Evolutionary conservation across 2,797 vertebrate species (phyloP).

Genomic region (Syncerus caffer): DNA sequence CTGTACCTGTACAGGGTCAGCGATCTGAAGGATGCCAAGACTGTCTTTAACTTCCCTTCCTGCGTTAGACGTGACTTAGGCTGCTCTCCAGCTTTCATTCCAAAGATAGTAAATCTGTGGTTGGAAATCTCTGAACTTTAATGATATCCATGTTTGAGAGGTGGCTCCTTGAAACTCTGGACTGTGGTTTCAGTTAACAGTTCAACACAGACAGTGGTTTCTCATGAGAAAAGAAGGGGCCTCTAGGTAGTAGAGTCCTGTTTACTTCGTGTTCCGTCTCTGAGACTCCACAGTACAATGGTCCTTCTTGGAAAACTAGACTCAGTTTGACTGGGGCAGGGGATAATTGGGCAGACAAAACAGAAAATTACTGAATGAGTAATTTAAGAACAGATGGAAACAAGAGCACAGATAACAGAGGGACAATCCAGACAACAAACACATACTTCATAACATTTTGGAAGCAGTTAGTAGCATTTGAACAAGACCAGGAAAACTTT

Average conservation of each 20-base stretch:
- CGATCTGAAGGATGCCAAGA: not conserved
- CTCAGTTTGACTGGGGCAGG: not conserved
- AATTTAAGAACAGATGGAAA: constrained; percentile 65
- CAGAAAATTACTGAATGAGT: constrained; percentile 44
- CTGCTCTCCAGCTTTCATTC: constrained; percentile 27
- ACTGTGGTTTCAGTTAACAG: constrained; percentile 37
- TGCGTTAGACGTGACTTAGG: not conserved
- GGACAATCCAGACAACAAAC: constrained; percentile 66
- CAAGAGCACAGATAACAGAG: constrained; percentile 75
- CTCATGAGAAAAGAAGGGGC: not conserved
- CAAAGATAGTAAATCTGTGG: constrained; percentile 58
- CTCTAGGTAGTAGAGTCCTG: not conserved
- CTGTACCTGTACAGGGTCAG: not conserved
- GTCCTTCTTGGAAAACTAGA: not conserved
- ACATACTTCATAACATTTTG: constrained; percentile 79
- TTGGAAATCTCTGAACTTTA: constrained; percentile 45
- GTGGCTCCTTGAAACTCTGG: not conserved
- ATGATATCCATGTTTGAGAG: not conserved
- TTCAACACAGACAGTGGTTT: constrained; percentile 41
- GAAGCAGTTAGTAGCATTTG: constrained; percentile 80
- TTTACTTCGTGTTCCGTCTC: not conserved
- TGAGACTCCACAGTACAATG: not conserved
- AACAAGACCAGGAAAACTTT: constrained; percentile 49
- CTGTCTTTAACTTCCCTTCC: constrained; percentile 50
- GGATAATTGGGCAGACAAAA: constrained; percentile 60